phyloP scores from a whole-genome alignment of 2,888 invertebrate genomes.

The Lepidochitona cinerea region DNA sequence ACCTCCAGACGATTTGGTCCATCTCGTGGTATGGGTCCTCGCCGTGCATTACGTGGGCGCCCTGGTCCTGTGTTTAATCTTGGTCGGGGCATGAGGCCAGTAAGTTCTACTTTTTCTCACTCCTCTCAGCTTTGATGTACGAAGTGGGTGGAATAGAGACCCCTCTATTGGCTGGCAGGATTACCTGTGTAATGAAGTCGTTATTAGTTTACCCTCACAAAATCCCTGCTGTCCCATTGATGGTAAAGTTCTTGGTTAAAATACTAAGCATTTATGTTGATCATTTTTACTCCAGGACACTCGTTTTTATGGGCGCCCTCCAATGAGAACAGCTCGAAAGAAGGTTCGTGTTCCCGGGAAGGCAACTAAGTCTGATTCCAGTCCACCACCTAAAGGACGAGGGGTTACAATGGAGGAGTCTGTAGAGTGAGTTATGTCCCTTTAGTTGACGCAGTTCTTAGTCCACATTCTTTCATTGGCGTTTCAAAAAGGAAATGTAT shows the following conservation, averaged over 20 bases:
- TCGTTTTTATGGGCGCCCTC: background rate
- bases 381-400: slow-evolving; percentile 37
- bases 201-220: too few relatives aligned
- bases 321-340: background rate
- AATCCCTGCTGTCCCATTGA: too few relatives aligned
- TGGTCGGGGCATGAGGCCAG: slow-evolving; percentile 28
- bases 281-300: too few relatives aligned
- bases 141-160: too few relatives aligned
- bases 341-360: slow-evolving; percentile 18
- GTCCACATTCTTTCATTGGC: too few relatives aligned
- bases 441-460: background rate
- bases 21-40: slow-evolving; percentile 21
- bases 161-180: too few relatives aligned
- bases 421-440: slow-evolving; percentile 35
- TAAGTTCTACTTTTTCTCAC: too few relatives aligned
- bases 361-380: slow-evolving; percentile 31
- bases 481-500: too few relatives aligned
- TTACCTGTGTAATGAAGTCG: too few relatives aligned
- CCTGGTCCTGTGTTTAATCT: slow-evolving; percentile 38
- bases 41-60: slow-evolving; percentile 34
- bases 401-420: slow-evolving; percentile 53
- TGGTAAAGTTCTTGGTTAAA: too few relatives aligned
- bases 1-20: background rate
- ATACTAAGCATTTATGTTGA: too few relatives aligned
- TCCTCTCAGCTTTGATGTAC: too few relatives aligned